A percentile compares a stretch with the other conserved stretches of the same genome.
phyloP scores from a whole-genome alignment of 2,797 vertebrate species.

The Lepus oiostolus region DNA sequence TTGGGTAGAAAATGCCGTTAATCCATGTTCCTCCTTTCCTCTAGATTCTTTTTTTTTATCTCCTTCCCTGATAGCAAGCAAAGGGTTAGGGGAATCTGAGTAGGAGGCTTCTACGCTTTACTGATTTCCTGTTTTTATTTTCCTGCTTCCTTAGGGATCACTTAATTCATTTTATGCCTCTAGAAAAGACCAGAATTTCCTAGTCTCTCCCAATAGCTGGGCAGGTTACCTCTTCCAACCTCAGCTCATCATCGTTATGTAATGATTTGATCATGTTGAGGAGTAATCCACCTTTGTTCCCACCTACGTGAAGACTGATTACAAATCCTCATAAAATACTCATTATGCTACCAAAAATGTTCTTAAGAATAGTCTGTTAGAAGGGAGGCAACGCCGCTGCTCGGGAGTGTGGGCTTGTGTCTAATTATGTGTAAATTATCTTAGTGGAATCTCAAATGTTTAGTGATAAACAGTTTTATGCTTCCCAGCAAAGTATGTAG shows the following conservation, averaged over 20 bases:
- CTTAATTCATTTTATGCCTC: slow-evolving; percentile 53
- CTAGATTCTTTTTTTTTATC: neutral
- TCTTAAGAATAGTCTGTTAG: slow-evolving; percentile 70
- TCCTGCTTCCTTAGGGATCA: slow-evolving; percentile 56
- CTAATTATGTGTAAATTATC: slow-evolving; percentile 84
- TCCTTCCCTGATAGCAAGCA: neutral
- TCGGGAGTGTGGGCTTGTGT: slow-evolving; percentile 73
- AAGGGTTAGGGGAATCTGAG: neutral
- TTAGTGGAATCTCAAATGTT: slow-evolving; percentile 80
- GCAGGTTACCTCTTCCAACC: slow-evolving; percentile 74
- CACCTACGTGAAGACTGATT: slow-evolving; percentile 77
- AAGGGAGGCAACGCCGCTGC: slow-evolving; percentile 41
- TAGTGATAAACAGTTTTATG: slow-evolving; percentile 82
- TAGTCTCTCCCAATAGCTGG: slow-evolving; percentile 64
- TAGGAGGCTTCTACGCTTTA: slow-evolving; percentile 37
- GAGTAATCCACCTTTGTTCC: slow-evolving; percentile 81
- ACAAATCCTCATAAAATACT: slow-evolving; percentile 80
- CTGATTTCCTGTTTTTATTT: slow-evolving; percentile 39
- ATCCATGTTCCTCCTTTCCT: neutral
- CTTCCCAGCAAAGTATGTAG: slow-evolving; percentile 75
- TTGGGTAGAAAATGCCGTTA: neutral
- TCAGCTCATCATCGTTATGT: slow-evolving; percentile 75
- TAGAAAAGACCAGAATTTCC: slow-evolving; percentile 76
- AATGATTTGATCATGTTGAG: slow-evolving; percentile 72
- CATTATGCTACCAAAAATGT: slow-evolving; percentile 78